A percentile compares a stretch with the other conserved stretches of the same genome.
phyloP scores from a whole-genome alignment of 2,113 vertebrate species.

The Gasterosteus aculeatus region DNA sequence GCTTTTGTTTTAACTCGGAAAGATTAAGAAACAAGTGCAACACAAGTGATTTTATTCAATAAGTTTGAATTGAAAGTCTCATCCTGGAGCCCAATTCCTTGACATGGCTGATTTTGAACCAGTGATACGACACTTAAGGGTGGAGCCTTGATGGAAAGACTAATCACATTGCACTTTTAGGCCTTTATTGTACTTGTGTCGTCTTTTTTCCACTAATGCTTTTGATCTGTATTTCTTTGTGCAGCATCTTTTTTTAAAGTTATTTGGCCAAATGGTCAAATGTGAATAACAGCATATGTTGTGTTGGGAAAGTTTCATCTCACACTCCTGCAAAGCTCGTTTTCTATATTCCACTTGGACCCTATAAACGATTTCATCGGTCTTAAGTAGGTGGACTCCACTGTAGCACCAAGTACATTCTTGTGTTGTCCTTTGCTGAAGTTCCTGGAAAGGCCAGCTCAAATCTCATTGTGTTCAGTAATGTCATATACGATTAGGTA shows the following conservation, averaged over 20 bases:
- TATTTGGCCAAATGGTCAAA: slow-evolving; percentile 48
- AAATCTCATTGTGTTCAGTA: slow-evolving; percentile 46
- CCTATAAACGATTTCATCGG: slow-evolving; percentile 44
- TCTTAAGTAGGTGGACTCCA: slow-evolving; percentile 28
- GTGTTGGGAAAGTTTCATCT: slow-evolving; percentile 59
- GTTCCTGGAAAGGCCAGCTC: slow-evolving; percentile 25
- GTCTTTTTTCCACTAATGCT: slow-evolving; percentile 19
- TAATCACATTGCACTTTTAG: slow-evolving; percentile 66
- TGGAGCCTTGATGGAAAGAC: slow-evolving; percentile 48
- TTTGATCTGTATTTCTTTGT: slow-evolving; percentile 50
- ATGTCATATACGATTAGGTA: slow-evolving; percentile 49
- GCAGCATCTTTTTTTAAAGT: slow-evolving; percentile 15
- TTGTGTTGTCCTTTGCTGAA: slow-evolving; percentile 23
- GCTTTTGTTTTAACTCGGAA: slow-evolving; percentile 31
- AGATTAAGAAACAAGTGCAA: slow-evolving; percentile 14
- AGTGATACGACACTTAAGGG: slow-evolving; percentile 28
- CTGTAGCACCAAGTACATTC: slow-evolving; percentile 24
- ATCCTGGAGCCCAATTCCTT: slow-evolving; percentile 11
- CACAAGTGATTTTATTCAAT: slow-evolving; percentile 16
- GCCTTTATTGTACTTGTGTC: slow-evolving; percentile 43
- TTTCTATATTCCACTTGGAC: slow-evolving; percentile 42
- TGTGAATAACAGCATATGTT: slow-evolving; percentile 69
- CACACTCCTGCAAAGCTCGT: slow-evolving; percentile 43
- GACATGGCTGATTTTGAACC: slow-evolving; percentile 26
- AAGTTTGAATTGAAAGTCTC: slow-evolving; percentile 28